Evolutionary conservation across 2,113 vertebrate genomes (phyloP).

Genomic region (Spilogale gracilis): DNA sequence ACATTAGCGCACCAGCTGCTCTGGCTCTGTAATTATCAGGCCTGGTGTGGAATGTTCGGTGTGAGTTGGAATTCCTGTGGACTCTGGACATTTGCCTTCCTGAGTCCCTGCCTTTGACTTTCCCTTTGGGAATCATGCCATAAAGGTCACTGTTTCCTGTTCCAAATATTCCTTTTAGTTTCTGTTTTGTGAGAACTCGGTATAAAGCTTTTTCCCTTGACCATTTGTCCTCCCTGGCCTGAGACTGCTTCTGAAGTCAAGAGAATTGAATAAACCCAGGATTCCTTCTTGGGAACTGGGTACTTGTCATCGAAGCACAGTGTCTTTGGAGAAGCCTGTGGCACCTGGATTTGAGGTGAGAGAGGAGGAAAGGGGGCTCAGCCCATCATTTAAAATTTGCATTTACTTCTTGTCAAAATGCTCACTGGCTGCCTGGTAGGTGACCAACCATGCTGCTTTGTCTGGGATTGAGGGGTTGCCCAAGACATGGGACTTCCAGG

Average conservation of each 20-base stretch:
- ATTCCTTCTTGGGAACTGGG: neutral
- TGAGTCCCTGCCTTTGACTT: neutral
- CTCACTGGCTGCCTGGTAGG: neutral
- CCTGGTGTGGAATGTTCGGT: neutral
- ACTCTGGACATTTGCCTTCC: conserved; percentile 33
- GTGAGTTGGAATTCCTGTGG: neutral
- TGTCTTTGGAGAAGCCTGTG: neutral
- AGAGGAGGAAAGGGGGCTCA: neutral
- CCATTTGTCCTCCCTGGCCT: neutral
- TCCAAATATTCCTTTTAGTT: conserved; percentile 72
- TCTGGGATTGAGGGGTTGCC: neutral
- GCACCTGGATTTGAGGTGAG: neutral
- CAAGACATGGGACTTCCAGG: neutral
- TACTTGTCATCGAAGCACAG: neutral
- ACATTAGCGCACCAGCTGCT: conserved; percentile 33
- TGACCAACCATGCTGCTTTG: neutral
- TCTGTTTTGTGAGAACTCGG: conserved; percentile 71
- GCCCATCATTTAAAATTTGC: neutral
- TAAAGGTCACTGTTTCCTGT: conserved; percentile 63
- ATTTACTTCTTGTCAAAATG: neutral
- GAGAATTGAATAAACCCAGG: neutral
- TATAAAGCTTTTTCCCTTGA: conserved; percentile 56
- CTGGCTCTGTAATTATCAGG: neutral
- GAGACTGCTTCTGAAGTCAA: neutral
- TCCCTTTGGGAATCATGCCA: conserved; percentile 64